A percentile compares a stretch with the other conserved stretches of the same genome.
phyloP scores from a whole-genome alignment of 2,888 invertebrate genomes.

The Osmoderma eremita region DNA sequence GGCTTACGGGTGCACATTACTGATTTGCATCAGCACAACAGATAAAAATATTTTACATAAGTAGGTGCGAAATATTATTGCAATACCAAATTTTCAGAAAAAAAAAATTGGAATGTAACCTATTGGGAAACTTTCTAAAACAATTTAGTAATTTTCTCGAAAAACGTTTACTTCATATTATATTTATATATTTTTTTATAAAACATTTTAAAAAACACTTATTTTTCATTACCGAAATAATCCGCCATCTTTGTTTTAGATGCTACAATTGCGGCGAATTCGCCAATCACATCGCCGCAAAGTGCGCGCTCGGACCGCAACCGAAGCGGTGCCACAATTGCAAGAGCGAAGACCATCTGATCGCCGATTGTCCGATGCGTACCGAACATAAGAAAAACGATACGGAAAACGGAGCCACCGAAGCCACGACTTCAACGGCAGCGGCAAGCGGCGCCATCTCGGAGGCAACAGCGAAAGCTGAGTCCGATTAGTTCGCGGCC shows the following conservation, averaged over 20 bases:
- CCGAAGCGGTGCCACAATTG: conserved; percentile 93
- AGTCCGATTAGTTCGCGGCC: conserved; percentile 19
- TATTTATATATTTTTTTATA: too few relatives aligned
- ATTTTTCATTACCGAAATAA: too few relatives aligned
- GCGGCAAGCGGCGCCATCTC: conserved; percentile 48
- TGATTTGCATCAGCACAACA: too few relatives aligned
- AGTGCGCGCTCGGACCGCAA: conserved; percentile 87
- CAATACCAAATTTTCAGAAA: too few relatives aligned
- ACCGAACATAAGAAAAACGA: conserved; percentile 51
- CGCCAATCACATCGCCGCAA: conserved; percentile 91
- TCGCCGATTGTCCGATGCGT: conserved; percentile 85
- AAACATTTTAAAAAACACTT: too few relatives aligned
- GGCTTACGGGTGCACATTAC: too few relatives aligned
- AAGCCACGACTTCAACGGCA: conserved; percentile 43
- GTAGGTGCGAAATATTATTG: too few relatives aligned
- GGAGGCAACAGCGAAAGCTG: conserved; percentile 37
- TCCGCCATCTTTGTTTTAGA: conserved; percentile 64
- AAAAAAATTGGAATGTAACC: too few relatives aligned
- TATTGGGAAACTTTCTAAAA: too few relatives aligned
- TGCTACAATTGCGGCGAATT: conserved; percentile 95
- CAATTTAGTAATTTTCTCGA: too few relatives aligned
- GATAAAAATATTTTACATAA: too few relatives aligned
- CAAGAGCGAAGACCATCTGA: conserved; percentile 87
- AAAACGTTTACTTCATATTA: too few relatives aligned
- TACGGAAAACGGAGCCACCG: conserved; percentile 53